Base-by-base conservation (phyloP, 1,140 invertebrate species). In the Goniozus legneri region DNA sequence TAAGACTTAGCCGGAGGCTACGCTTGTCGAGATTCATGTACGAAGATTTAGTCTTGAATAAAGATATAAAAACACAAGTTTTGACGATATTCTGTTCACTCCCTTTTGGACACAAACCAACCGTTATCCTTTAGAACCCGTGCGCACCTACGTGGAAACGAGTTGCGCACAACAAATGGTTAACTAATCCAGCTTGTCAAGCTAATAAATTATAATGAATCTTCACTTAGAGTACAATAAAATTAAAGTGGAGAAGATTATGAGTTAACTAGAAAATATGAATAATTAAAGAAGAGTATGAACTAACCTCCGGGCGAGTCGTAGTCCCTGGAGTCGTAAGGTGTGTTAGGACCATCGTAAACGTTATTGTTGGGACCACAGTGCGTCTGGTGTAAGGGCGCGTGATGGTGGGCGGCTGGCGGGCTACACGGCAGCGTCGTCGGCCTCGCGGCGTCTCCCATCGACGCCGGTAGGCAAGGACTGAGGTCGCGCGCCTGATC, bases 401-500 rank as follows among this genome's bases (percentile, higher is more conserved):
- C 67, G 44, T 75, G 69, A 56, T 67, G 65, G 50, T 58, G 44
- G 45, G 59, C 69, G 45, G 62, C 70, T 52, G 62, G 71, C 49
- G 72, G 70, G 53, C 71, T 74, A 50, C 69, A 72, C 45, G 73
- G 70, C 41, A 71, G 57, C 46, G 67, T 75, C 42, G 67, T 73
- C 12, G 71, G 73, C 60, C 71, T 78, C 69, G 77, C 77, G 46
- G 76, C 76, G 71, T 75, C 82, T 72, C 69, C 82, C 76, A 77
- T 81, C 65, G 79, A 81, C 69, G 79, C 79, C 24, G 85, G 84
- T 44, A 86, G 79, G 59, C 84, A 86, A 54, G 85, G 85, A 60
- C 84, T 85, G 36, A 85, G 76, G 60, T 86, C 84, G 60, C 84
- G 78, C 22, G 82, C 82, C 57, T 83, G 83, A 58, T 86, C 84